Evolutionary conservation across 1,140 invertebrate genomes (phyloP).

Genomic region (Drosophila micromelanica): DNA sequence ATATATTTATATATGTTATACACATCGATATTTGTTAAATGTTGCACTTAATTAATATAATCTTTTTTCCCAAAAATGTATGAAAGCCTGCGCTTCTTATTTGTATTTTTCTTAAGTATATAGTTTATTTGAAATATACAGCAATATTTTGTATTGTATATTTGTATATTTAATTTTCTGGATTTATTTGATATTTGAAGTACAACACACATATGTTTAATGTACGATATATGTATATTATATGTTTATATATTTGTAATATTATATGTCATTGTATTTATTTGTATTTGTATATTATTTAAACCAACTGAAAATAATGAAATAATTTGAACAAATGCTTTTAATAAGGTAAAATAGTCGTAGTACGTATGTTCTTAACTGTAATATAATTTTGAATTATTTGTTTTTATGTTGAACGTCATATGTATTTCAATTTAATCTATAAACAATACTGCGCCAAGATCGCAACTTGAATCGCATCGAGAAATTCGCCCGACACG

Average conservation of each 20-base stretch:
- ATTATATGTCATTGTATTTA: constrained; percentile 58
- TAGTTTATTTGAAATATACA: constrained; percentile 55
- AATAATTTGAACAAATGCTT: background rate
- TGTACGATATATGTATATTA: constrained; percentile 29
- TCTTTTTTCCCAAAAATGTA: constrained; percentile 73
- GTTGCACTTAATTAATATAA: constrained; percentile 42
- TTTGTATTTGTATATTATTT: constrained; percentile 77
- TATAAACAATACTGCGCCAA: constrained; percentile 25
- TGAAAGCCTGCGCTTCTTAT: constrained; percentile 73
- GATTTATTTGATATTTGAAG: constrained; percentile 11
- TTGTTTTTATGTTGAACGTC: constrained; percentile 52
- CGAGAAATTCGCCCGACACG: constrained; percentile 1
- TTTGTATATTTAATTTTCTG: constrained; percentile 39
- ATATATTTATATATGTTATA: constrained; percentile 54
- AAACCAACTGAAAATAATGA: constrained; percentile 41
- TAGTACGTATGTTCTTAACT: background rate
- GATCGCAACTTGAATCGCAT: constrained; percentile 4
- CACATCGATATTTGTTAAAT: constrained; percentile 70
- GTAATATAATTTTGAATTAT: constrained; percentile 7
- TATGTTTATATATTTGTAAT: constrained; percentile 3
- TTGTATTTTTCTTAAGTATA: constrained; percentile 25
- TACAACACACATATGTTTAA: constrained; percentile 39
- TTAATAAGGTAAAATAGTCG: constrained; percentile 11
- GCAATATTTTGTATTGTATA: constrained; percentile 30
- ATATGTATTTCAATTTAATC: constrained; percentile 49